Base-by-base conservation (phyloP, 2,888 invertebrate species). In the Ochropleura plecta region DNA sequence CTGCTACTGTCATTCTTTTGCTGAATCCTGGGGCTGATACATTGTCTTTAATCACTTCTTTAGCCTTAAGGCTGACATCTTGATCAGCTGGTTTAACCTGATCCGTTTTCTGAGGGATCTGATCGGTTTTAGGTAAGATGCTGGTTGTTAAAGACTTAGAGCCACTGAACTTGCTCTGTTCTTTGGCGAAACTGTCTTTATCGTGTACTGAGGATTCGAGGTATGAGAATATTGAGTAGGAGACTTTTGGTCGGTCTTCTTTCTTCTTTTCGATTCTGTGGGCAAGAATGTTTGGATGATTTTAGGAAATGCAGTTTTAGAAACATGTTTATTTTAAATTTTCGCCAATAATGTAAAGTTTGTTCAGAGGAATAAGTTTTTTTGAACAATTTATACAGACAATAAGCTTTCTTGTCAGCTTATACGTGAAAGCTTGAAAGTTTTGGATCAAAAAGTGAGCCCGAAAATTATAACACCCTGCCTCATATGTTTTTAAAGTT, bases 141-240 rank as follows among this genome's bases (percentile, higher is more conserved):
- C 73, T 79, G 20, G 78, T 84, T 0, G 73, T 59, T 4, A 94
- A 62, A 3, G 96, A 96, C 79, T 94, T 95, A 0, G 95, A 96
- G 0, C 96, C 96, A 74, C 96, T 95, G 78, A 96, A 96, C 74
- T 91, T 93, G 48, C 84, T 92, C 64, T 96, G 96, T 83, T 96
- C 96, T 84, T 94, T 95, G 0, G 95, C 92, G 78, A 97, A 97
- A 79, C 97, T 97, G 40, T 96, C 94, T 86, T 96, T 97, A 48
- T 95, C 96, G 83, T 97, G 97, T 0, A 97, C 92, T 0, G 97
- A 97, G 4, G 95, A 96, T 91, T 98, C 97, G 81, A 98, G 92
- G 81, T 98, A 98, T 86, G 98, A 98, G 88, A 98, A 99, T 71
- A 98, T 97, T 0, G 98, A 98, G 93, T 97, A 98, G 0, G 97